These are phyloP conservation scores for Drosophila athabasca DNA, from an alignment of 1,140 invertebrate genomes.

Conservation along the genomic window DNA sequence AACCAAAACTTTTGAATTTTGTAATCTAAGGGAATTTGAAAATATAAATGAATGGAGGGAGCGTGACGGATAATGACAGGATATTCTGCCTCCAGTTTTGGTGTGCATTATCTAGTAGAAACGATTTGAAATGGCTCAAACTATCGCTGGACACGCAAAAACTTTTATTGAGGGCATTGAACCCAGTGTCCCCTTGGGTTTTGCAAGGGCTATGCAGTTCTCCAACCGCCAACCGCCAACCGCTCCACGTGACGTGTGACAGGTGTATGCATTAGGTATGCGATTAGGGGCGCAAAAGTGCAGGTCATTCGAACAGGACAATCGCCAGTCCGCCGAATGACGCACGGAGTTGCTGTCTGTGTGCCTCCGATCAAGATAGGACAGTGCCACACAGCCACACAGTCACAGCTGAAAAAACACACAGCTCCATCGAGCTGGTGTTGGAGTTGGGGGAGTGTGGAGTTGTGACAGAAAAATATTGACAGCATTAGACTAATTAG, in stretches of 20 bases:
- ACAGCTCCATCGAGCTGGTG: not conserved
- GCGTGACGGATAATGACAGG: too few relatives aligned
- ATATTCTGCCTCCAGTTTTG: too few relatives aligned
- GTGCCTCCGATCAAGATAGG: slow-evolving; percentile 57
- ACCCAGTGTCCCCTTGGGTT: slow-evolving; percentile 26
- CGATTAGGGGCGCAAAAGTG: slow-evolving; percentile 33
- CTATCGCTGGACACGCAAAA: slow-evolving; percentile 54
- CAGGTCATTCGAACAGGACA: slow-evolving; percentile 8
- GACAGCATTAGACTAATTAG: slow-evolving; percentile 61
- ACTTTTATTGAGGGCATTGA: slow-evolving; percentile 49
- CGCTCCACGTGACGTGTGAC: slow-evolving; percentile 34
- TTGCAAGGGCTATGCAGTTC: slow-evolving; percentile 23
- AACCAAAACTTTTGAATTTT: too few relatives aligned
- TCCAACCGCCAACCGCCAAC: slow-evolving; percentile 9
- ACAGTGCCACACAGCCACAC: slow-evolving; percentile 1
- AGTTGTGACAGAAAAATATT: slow-evolving; percentile 10
- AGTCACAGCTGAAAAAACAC: slow-evolving; percentile 1
- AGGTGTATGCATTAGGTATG: slow-evolving; percentile 49
- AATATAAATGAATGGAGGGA: too few relatives aligned
- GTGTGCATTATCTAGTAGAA: too few relatives aligned
- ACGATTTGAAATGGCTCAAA: slow-evolving; percentile 43
- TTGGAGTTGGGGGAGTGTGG: not conserved
- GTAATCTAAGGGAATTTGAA: too few relatives aligned
- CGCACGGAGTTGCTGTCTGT: slow-evolving; percentile 15
- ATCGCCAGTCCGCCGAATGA: slow-evolving; percentile 23